A percentile compares a stretch with the other conserved stretches of the same genome.
Conservation (phyloP, 2,113 vertebrate genomes). For the Onychostruthus taczanowskii region DNA sequence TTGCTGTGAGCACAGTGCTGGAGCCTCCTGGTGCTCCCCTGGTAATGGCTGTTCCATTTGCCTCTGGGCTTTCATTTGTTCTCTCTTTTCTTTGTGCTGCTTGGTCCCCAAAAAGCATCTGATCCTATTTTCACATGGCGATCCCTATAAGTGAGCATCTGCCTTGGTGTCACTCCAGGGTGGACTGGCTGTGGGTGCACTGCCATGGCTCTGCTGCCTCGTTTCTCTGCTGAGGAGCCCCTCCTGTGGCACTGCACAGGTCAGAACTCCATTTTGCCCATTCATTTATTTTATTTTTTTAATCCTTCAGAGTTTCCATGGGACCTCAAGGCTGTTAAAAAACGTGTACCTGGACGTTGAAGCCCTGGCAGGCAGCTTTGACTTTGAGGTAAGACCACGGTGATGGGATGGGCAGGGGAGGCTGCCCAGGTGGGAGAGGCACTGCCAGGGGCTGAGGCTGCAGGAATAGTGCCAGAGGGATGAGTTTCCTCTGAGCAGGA, state of each 20-base stretch:
- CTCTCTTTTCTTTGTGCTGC: neutral
- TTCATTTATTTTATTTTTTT: neutral
- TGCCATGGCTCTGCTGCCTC: neutral
- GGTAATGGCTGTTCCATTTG: neutral
- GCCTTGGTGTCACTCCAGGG: rapidly evolving
- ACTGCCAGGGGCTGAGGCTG: neutral
- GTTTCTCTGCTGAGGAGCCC: rapidly evolving
- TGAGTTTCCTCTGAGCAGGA: rapidly evolving
- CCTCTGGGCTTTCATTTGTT: neutral
- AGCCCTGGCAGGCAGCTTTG: conserved; percentile 75
- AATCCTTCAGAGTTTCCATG: conserved; percentile 57
- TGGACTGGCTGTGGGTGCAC: neutral
- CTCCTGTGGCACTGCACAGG: neutral
- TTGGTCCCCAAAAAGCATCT: neutral
- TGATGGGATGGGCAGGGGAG: neutral
- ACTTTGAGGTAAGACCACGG: conserved; percentile 78
- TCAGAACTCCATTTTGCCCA: rapidly evolving
- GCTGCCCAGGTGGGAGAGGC: neutral
- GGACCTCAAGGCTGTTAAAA: conserved; percentile 70
- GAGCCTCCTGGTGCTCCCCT: neutral
- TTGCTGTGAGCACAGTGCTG: rapidly evolving
- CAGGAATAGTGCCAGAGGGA: neutral
- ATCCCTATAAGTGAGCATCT: neutral
- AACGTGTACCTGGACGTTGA: conserved; percentile 84
- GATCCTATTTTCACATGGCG: neutral